These are phyloP conservation scores for Tanytarsus gracilentus DNA, from an alignment of 2,888 invertebrate genomes.

Conservation along the genomic window DNA sequence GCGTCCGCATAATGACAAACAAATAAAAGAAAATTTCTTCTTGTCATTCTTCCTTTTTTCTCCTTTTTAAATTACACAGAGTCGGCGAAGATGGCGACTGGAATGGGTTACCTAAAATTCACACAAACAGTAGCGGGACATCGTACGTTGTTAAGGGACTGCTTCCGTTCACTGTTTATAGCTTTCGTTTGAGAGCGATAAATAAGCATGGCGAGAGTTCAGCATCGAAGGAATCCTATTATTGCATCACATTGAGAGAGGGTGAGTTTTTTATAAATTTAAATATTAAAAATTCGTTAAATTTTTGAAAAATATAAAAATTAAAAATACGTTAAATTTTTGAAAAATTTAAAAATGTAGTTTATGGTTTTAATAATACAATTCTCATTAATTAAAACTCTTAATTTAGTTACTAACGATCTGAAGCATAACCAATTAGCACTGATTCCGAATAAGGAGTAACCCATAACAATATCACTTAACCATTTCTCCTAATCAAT, in stretches of 20 bases:
- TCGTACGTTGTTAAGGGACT: conserved; percentile 57
- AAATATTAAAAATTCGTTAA: no score
- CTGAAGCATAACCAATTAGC: no score
- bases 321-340: background rate
- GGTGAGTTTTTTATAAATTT: conserved; percentile 53
- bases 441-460: no score
- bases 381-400: no score
- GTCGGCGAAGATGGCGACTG: conserved; percentile 61
- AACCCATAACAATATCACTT: no score
- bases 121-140: conserved; percentile 55
- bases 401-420: no score
- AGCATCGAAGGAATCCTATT: conserved; percentile 61
- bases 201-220: conserved; percentile 61
- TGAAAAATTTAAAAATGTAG: no score
- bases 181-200: conserved; percentile 61
- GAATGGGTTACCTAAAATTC: conserved; percentile 53
- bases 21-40: background rate
- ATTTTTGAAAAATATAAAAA: no score
- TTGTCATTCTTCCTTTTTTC: background rate
- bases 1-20: background rate
- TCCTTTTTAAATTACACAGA: conserved; percentile 40
- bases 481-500: no score
- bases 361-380: no score
- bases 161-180: conserved; percentile 65
- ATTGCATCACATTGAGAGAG: conserved; percentile 64